Conservation (phyloP, 1,140 invertebrate species). For the Bradysia coprophila region DNA sequence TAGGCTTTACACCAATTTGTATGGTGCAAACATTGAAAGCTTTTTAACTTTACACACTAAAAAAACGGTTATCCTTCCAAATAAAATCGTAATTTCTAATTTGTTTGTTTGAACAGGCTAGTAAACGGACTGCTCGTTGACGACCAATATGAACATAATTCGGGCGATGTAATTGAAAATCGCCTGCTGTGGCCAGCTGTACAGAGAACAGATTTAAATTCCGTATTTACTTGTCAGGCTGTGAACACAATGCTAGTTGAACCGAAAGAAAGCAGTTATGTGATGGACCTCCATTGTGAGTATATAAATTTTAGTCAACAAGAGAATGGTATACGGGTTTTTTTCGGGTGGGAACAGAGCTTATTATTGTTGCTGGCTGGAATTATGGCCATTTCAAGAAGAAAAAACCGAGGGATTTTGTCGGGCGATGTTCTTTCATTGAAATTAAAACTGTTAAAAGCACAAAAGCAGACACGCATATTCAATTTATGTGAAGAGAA, state of each 20-base stretch:
- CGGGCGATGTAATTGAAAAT: slow-evolving; percentile 70
- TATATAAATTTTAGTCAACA: too few relatives aligned
- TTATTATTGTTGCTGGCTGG: too few relatives aligned
- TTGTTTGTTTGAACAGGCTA: slow-evolving; percentile 36
- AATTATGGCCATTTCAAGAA: too few relatives aligned
- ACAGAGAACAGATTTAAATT: slow-evolving; percentile 55
- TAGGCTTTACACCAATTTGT: too few relatives aligned
- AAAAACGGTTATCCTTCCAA: slow-evolving; percentile 14
- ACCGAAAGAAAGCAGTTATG: slow-evolving; percentile 50
- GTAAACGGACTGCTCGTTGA: slow-evolving; percentile 59
- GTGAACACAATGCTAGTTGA: slow-evolving; percentile 61
- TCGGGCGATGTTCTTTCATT: too few relatives aligned
- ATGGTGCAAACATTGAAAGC: too few relatives aligned
- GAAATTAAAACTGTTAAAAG: too few relatives aligned
- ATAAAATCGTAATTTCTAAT: slow-evolving; percentile 32
- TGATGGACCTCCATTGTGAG: slow-evolving; percentile 69
- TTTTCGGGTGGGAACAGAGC: too few relatives aligned
- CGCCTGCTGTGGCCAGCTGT: slow-evolving; percentile 53
- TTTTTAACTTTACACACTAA: not conserved
- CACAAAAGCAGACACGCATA: too few relatives aligned
- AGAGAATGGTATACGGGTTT: too few relatives aligned
- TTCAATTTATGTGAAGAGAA: too few relatives aligned
- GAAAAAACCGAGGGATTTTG: too few relatives aligned
- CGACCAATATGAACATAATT: slow-evolving; percentile 61
- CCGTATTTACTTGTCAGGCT: slow-evolving; percentile 68